Conservation (phyloP, 2,113 vertebrate genomes). For the Chascanopsetta lugubris region DNA sequence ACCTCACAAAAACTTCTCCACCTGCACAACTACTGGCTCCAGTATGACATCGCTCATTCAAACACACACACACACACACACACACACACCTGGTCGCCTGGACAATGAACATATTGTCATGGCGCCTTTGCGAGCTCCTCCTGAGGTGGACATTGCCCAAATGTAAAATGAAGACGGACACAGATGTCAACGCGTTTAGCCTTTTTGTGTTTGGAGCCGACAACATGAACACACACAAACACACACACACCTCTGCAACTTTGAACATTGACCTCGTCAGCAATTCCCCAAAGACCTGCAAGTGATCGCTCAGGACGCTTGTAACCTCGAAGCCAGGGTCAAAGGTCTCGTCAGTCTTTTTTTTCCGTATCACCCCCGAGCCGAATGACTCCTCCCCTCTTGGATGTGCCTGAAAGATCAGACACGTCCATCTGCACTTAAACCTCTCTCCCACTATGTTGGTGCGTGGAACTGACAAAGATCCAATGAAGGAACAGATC, state of each 20-base stretch:
- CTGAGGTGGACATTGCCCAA: constrained; percentile 1
- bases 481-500: constrained; percentile 43
- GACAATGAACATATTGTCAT: constrained; percentile 6
- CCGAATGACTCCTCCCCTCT: constrained; percentile 24
- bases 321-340: constrained; percentile 33
- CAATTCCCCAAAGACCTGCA: constrained; percentile 9
- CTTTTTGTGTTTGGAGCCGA: constrained; percentile 19
- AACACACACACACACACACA: not conserved
- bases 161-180: not conserved
- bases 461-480: constrained; percentile 45
- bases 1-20: constrained; percentile 32
- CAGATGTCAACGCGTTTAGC: constrained; percentile 8
- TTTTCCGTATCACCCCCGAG: constrained; percentile 16
- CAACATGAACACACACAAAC: constrained; percentile 27
- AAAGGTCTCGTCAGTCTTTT: constrained; percentile 35
- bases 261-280: constrained; percentile 29
- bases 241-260: constrained; percentile 28
- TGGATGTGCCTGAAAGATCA: constrained; percentile 39
- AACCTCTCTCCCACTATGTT: constrained; percentile 18
- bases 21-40: constrained; percentile 52
- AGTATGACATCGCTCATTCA: constrained; percentile 32
- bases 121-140: not conserved
- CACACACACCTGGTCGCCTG: constrained; percentile 2
- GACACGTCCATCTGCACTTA: constrained; percentile 28
- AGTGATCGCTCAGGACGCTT: constrained; percentile 24